Conservation (phyloP, 1,140 invertebrate species). For the Heliconius hermathena region DNA sequence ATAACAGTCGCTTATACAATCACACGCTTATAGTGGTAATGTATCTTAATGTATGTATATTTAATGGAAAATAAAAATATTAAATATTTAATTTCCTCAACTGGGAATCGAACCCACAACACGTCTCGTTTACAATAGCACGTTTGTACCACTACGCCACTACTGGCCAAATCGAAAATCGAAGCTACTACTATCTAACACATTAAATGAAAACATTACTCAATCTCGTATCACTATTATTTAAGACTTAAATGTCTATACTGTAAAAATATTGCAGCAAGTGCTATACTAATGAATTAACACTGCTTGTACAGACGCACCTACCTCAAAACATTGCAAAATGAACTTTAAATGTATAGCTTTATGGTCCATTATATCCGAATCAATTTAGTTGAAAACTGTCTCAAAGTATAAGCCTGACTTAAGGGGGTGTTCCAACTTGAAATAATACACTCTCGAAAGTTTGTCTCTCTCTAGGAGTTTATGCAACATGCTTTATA, state of each 20-base stretch:
- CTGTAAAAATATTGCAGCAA: conserved; percentile 10
- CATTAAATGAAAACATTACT: too few relatives aligned
- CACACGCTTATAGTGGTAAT: too few relatives aligned
- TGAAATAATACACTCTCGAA: conserved; percentile 38
- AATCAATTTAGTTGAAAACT: conserved; percentile 41
- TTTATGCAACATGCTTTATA: conserved; percentile 20
- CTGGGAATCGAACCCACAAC: neutral
- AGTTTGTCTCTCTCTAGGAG: conserved; percentile 26
- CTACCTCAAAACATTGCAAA: neutral
- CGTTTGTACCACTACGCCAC: neutral
- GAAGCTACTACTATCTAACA: too few relatives aligned
- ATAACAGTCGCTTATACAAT: too few relatives aligned
- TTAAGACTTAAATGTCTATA: neutral
- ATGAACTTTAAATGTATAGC: neutral
- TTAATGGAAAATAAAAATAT: neutral
- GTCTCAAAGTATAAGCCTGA: conserved; percentile 43
- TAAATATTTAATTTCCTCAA: neutral
- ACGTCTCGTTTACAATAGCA: neutral
- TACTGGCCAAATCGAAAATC: too few relatives aligned
- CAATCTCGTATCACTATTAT: neutral
- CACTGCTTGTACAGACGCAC: conserved; percentile 3
- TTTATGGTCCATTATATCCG: neutral
- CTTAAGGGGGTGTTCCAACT: conserved; percentile 31
- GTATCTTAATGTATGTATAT: too few relatives aligned
- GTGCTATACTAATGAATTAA: conserved; percentile 23